Evolutionary conservation across 2,797 vertebrate genomes (phyloP).

Genomic region (Acanthornis magna): DNA sequence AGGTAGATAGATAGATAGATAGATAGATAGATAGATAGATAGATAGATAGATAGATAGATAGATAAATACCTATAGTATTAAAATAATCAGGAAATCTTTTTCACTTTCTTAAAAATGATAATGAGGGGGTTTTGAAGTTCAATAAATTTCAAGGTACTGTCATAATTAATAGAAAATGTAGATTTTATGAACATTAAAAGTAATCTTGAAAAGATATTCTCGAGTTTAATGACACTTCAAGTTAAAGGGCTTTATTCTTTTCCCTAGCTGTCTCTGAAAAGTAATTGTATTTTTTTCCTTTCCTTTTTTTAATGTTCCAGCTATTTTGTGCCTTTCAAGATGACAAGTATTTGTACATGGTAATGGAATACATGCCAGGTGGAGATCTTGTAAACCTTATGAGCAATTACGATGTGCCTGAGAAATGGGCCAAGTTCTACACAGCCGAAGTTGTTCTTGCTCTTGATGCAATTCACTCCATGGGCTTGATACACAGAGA

Average conservation of each 20-base stretch:
- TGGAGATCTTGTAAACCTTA: constrained; percentile 98
- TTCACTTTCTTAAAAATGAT: neutral
- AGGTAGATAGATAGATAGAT: neutral
- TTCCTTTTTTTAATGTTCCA: constrained; percentile 50
- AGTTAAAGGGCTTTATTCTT: neutral
- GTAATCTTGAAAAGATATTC: neutral
- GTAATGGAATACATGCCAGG: constrained; percentile 99
- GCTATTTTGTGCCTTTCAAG: constrained; percentile 99
- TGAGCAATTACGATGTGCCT: constrained; percentile 97
- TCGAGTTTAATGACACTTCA: neutral
- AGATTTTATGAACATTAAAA: neutral
- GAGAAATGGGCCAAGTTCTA: constrained; percentile 99
- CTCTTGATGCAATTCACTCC: constrained; percentile 96
- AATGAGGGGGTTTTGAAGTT: neutral
- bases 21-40: too few relatives aligned
- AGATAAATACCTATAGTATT: neutral
- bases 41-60: neutral
- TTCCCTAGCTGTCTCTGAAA: neutral
- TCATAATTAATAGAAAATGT: neutral
- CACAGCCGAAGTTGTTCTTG: constrained; percentile 96
- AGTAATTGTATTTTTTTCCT: neutral
- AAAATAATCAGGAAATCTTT: neutral
- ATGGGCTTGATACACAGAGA: constrained; percentile 99
- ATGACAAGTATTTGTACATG: constrained; percentile 96
- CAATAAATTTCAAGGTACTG: neutral